Evolutionary conservation across 2,797 vertebrate species (phyloP), one percentile per base, ranked within the genome.

Genomic region (Pseudochirops cupreus): DNA sequence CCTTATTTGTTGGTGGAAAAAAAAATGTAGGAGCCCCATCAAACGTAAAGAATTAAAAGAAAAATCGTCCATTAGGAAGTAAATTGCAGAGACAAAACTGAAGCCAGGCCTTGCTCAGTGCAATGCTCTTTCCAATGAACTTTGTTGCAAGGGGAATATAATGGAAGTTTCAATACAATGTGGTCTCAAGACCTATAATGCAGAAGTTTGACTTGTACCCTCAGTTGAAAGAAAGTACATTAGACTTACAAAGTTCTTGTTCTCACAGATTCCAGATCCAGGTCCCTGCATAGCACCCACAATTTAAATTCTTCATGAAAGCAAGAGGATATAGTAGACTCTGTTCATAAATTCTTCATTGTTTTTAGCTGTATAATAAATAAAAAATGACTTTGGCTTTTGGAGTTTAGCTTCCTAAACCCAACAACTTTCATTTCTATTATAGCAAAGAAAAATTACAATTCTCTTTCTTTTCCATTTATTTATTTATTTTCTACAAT

Each of bases 311-410:
- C 67, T 50, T 96, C 12, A 96, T 82, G 94, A 94, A 92, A 39
- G 9, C 31, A 58, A 12, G 87, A 24, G 55, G 67, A 10, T 18
- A 13, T 91, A 67, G 91, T 82, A 92, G 53, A 12, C 26, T 56
- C 89, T 94, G 57, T 24, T 94, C 91, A 96, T 96, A 94, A 96
- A 97, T 96, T 56, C 74, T 96, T 97, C 1, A 97, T 96, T 95
- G 11, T 89, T 94, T 96, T 92, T 92, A 94, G 90, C 62, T 96
- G 58, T 93, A 94, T 33, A 56, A 92, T 96, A 97, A 97, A 96
- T 97, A 96, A 97, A 95, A 95, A 93, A 95, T 97, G 95, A 59
- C 82, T 58, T 94, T 94, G 26, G 46, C 50, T 96, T 96, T 7
- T 56, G 94, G 56, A 95, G 53, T 93, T 94, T 95, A 95, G n/a